These are phyloP conservation scores for Bombus ignitus DNA, from an alignment of 1,140 invertebrate species.

Conservation along the genomic window DNA sequence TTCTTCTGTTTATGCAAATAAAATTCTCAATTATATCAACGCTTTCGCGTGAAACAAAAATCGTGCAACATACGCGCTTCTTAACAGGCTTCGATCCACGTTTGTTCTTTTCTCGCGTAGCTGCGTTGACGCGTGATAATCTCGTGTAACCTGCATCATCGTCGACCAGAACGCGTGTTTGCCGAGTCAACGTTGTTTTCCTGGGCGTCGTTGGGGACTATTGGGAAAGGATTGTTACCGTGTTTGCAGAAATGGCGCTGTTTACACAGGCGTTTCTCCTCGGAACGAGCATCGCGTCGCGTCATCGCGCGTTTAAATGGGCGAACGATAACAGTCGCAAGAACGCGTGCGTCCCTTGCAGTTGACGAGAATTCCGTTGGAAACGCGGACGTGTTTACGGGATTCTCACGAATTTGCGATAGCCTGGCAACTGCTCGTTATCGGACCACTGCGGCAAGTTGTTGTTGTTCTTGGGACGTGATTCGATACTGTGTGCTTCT, in stretches of 20 bases:
- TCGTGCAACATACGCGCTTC: too few relatives aligned
- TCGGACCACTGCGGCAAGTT: background rate
- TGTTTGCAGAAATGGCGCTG: slow-evolving; percentile 45
- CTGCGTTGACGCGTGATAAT: background rate
- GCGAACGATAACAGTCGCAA: slow-evolving; percentile 53
- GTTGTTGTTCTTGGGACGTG: background rate
- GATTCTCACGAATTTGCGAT: background rate
- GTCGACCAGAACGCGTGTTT: slow-evolving; percentile 32
- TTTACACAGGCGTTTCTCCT: slow-evolving; percentile 40
- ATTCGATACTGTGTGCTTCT: background rate
- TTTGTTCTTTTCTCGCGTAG: background rate
- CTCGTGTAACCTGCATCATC: background rate
- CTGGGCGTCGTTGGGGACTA: slow-evolving; percentile 8
- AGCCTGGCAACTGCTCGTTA: slow-evolving; percentile 21
- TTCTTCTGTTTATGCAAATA: too few relatives aligned
- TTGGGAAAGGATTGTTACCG: slow-evolving; percentile 38
- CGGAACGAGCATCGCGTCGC: background rate
- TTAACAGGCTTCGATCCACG: background rate
- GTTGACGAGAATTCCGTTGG: background rate
- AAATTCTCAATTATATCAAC: too few relatives aligned
- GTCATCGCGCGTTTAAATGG: slow-evolving; percentile 18
- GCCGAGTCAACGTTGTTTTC: slow-evolving; percentile 54
- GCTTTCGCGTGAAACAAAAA: too few relatives aligned
- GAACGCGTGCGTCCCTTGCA: background rate
- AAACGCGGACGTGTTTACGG: slow-evolving; percentile 5